Evolutionary conservation across 2,113 vertebrate species (phyloP).

Genomic region (Cyphomyrus plagiostoma): DNA sequence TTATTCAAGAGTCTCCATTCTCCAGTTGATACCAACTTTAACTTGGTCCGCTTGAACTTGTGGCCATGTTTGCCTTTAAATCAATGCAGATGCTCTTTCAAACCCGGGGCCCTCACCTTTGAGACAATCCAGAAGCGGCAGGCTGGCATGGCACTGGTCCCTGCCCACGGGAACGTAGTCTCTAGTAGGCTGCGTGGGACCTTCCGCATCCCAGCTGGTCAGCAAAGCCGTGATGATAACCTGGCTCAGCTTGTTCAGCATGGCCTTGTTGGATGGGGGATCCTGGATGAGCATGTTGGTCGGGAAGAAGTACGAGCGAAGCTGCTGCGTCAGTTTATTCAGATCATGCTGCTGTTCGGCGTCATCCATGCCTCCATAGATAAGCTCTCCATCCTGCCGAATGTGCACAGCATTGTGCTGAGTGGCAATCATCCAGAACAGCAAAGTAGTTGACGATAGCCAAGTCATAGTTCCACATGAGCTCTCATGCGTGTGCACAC

Average conservation of each 20-base stretch:
- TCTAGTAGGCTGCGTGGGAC: constrained; percentile 52
- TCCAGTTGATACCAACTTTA: background rate
- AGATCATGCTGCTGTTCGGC: constrained; percentile 71
- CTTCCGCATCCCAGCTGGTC: constrained; percentile 65
- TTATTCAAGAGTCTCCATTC: background rate
- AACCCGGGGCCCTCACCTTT: constrained; percentile 63
- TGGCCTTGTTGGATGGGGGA: constrained; percentile 65
- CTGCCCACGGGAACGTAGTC: constrained; percentile 59
- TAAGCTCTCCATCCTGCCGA: constrained; percentile 80
- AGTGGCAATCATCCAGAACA: background rate
- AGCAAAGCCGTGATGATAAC: constrained; percentile 76
- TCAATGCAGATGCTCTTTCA: background rate
- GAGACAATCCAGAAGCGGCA: constrained; percentile 68
- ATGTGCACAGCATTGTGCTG: background rate
- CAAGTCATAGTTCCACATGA: background rate
- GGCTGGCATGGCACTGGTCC: constrained; percentile 79
- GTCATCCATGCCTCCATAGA: constrained; percentile 84
- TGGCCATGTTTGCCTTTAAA: background rate
- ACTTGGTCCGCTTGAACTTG: background rate
- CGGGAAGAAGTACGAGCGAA: constrained; percentile 81
- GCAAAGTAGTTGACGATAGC: background rate
- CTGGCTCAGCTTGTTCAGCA: constrained; percentile 83
- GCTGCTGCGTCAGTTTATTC: constrained; percentile 74
- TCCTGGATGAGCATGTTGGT: constrained; percentile 54
- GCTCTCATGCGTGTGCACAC: background rate